Evolutionary conservation across 2,797 vertebrate species (phyloP).

Genomic region (Malacoctenus gilli): DNA sequence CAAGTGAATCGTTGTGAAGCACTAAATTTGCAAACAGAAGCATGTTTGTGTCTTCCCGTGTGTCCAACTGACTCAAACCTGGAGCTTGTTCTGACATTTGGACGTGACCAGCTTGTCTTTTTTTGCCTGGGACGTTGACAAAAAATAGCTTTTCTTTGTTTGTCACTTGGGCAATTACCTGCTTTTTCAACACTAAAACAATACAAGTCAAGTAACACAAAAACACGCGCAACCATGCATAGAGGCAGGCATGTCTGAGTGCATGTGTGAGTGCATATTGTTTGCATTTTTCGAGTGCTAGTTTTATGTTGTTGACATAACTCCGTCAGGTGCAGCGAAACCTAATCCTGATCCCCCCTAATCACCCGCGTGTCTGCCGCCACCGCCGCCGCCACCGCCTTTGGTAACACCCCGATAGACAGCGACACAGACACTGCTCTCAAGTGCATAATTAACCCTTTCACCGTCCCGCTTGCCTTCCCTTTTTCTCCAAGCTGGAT

Average conservation of each 20-base stretch:
- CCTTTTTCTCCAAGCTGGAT: no score
- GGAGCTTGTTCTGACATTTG: no score
- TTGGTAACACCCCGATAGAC: constrained; percentile 56
- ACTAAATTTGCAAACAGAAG: no score
- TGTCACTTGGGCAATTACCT: constrained; percentile 15
- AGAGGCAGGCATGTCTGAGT: not conserved
- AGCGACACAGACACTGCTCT: constrained; percentile 19
- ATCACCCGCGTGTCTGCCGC: constrained; percentile 47
- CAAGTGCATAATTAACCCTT: constrained; percentile 55
- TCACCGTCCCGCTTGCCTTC: constrained; percentile 11
- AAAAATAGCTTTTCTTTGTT: constrained; percentile 10
- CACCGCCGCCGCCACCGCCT: no score
- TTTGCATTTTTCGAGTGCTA: constrained; percentile 45
- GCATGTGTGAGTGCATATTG: constrained; percentile 7
- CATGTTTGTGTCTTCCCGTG: no score
- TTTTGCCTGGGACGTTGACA: constrained; percentile 11
- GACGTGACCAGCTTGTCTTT: constrained; percentile 18
- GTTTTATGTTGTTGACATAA: constrained; percentile 57
- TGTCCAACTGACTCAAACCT: no score
- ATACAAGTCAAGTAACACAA: not conserved
- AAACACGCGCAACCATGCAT: not conserved
- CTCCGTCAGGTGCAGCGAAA: constrained; percentile 58
- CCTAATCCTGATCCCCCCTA: constrained; percentile 58
- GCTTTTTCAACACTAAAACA: constrained; percentile 6
- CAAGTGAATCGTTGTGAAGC: no score